Conservation (phyloP, 2,113 vertebrate species). For the Gila orcuttii region DNA sequence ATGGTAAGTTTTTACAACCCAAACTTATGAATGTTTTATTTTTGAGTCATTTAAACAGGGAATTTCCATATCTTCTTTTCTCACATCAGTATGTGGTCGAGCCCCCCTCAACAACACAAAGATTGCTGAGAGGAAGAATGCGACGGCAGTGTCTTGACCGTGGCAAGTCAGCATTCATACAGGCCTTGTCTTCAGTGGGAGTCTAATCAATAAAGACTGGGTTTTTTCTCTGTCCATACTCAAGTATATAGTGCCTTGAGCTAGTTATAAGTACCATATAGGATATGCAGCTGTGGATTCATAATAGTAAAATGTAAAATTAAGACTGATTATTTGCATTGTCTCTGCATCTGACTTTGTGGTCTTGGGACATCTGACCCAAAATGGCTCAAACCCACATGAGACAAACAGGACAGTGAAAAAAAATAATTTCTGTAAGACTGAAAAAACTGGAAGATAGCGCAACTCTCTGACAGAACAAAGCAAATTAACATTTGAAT, state of each 20-base stretch:
- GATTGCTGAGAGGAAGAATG: conserved; percentile 72
- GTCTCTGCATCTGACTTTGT: no score
- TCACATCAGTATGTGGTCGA: conserved; percentile 71
- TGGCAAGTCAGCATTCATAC: conserved; percentile 77
- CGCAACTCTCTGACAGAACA: no score
- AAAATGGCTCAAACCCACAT: background rate
- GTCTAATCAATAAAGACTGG: no score
- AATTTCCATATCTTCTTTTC: background rate
- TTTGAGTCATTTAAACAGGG: no score
- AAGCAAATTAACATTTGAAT: no score
- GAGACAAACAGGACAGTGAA: background rate
- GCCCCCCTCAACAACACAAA: conserved; percentile 59
- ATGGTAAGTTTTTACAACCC: conserved; percentile 44
- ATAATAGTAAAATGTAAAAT: background rate
- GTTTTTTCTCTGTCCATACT: no score
- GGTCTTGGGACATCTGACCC: background rate
- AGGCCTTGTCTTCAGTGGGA: no score
- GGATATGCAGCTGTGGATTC: conserved; percentile 55
- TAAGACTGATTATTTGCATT: accelerated
- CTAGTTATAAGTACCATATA: no score
- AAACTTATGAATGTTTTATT: no score
- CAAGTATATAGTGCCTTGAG: no score
- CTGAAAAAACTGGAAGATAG: no score
- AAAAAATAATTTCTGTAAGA: no score
- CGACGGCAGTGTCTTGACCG: conserved; percentile 67